These are phyloP conservation scores for Otolemur garnettii DNA, from an alignment of 2,113 vertebrate genomes.

Conservation along the genomic window DNA sequence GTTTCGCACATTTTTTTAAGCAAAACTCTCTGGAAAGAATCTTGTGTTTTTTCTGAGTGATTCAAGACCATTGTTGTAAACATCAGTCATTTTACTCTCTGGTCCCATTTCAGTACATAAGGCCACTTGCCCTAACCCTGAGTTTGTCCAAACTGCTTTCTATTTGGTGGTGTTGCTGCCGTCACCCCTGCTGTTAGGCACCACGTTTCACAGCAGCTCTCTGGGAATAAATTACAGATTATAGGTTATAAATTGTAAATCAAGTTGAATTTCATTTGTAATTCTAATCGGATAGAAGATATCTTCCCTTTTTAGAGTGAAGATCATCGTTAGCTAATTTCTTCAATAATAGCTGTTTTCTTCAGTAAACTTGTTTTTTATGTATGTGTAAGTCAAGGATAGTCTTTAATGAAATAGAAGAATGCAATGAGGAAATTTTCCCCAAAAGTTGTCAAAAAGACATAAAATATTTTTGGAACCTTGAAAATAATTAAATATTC, in stretches of 20 bases:
- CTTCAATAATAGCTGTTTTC: conserved; percentile 22
- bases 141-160: not conserved
- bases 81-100: not conserved
- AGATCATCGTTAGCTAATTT: not conserved
- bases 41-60: not conserved
- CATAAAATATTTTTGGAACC: not conserved
- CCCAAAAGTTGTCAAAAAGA: not conserved
- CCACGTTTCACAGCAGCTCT: conserved; percentile 1
- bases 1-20: not conserved
- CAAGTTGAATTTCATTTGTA: conserved; percentile 26
- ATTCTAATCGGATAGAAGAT: not conserved
- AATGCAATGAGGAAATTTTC: conserved; percentile 47
- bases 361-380: conserved; percentile 13
- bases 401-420: conserved; percentile 44
- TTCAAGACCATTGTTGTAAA: not conserved
- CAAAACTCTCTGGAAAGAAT: conserved; percentile 31
- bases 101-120: not conserved
- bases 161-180: not conserved
- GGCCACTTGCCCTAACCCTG: not conserved
- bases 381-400: not conserved
- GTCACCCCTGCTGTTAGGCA: not conserved
- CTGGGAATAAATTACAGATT: not conserved
- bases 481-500: conserved; percentile 46
- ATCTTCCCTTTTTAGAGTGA: not conserved
- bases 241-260: not conserved